Conservation (phyloP, 1,140 invertebrate genomes). For the Drosophila jambulina region DNA sequence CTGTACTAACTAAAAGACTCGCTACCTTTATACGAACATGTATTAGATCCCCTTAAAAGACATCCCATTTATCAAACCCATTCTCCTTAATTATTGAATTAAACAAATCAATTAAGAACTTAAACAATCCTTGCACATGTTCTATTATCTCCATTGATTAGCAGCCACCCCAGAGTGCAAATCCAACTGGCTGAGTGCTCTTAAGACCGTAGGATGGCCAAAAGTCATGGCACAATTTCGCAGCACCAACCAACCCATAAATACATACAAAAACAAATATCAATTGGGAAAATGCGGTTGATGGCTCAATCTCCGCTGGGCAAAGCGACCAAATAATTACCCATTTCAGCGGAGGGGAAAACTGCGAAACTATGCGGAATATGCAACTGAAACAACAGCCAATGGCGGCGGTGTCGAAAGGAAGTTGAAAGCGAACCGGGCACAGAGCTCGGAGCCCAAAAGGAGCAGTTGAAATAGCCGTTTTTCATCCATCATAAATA, state of each 20-base stretch:
- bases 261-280: conserved; percentile 46
- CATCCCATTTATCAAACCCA: background rate
- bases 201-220: conserved; percentile 49
- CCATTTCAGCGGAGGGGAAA: conserved; percentile 29
- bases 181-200: background rate
- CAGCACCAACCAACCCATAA: background rate
- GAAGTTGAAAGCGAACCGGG: conserved; percentile 61
- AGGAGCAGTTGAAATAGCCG: conserved; percentile 61
- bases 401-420: conserved; percentile 56
- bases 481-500: conserved; percentile 84
- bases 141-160: conserved; percentile 1
- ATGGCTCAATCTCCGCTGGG: conserved; percentile 40
- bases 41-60: too few relatives aligned
- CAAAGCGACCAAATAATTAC: conserved; percentile 30
- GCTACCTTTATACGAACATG: too few relatives aligned
- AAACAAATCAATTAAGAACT: background rate
- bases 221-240: conserved; percentile 62
- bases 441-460: conserved; percentile 12
- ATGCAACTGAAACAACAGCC: conserved; percentile 70
- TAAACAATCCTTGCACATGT: conserved; percentile 10
- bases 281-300: conserved; percentile 30
- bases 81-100: conserved; percentile 21
- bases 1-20: too few relatives aligned
- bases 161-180: conserved; percentile 2
- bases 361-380: conserved; percentile 65